Base-by-base conservation (phyloP, 2,888 invertebrate species). In the Nudaria mundana region DNA sequence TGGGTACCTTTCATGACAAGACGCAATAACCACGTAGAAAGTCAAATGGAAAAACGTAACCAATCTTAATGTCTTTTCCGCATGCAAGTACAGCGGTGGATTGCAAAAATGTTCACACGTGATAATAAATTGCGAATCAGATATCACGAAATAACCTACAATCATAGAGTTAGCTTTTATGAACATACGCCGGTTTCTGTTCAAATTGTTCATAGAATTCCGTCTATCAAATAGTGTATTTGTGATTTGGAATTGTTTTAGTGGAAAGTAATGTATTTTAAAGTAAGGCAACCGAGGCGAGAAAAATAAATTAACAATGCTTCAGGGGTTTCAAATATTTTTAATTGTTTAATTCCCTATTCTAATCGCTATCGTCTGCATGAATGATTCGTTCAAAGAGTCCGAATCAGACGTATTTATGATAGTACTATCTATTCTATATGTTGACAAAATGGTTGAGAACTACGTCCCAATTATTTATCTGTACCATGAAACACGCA, bases 41-140 rank as follows among this genome's bases (percentile, higher is more conserved):
- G 79, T 78, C 84, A 80, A 84, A 83, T 74, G 72, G 78, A 74
- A 78, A 84, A 84, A 79, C 80, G 81, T 79, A 83, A 75, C 81
- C 71, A 75, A 73, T 81, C 78, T 81, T 83, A 85, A 86, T 82
- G 84, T 76, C 68, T 71, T 71, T 63, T 63, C 62, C 71, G 73
- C 86, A 85, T 85, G 84, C 86, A 81, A 77, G 61, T 54, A 58
- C 61, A 62, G 61, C 66, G 63, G 58, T 64, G 58, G 64, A 65
- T 67, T 73, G 76, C 78, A 78, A 69, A 71, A 72, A 74, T 62
- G 20, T 69, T 75, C 69, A 72, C 75, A 76, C 75, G 65, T 75
- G 58, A 66, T 70, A 63, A 68, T 68, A 66, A 68, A 69, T 64
- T 58, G 52, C 50, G 18, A 33, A 52, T 49, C 48, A 38, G 38